These are phyloP conservation scores for Anarrhichthys ocellatus DNA, from an alignment of 2,113 vertebrate genomes.

Conservation along the genomic window DNA sequence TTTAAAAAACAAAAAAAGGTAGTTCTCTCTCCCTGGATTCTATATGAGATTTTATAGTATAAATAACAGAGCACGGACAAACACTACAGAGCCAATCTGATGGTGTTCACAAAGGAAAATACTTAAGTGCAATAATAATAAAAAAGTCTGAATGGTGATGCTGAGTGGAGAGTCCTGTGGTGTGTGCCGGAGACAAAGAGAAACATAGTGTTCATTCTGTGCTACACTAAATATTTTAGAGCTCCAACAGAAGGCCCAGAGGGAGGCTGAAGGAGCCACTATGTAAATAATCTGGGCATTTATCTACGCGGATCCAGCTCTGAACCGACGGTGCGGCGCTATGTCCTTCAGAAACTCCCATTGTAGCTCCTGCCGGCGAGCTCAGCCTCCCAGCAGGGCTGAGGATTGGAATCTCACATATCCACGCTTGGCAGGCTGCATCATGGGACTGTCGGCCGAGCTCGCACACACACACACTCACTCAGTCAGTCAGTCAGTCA, in stretches of 20 bases:
- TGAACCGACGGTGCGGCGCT: slow-evolving; percentile 17
- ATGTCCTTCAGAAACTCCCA: slow-evolving; percentile 34
- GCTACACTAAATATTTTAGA: slow-evolving; percentile 17
- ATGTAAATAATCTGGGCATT: slow-evolving; percentile 34
- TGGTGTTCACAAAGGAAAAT: background rate
- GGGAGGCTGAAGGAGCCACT: slow-evolving; percentile 13
- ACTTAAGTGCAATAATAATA: background rate
- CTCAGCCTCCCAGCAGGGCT: slow-evolving; percentile 10
- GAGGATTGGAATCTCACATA: slow-evolving; percentile 20
- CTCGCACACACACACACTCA: slow-evolving; percentile 14
- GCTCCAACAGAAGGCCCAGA: background rate
- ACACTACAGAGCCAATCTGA: background rate
- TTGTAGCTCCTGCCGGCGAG: background rate
- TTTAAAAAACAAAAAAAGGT: too few species aligned
- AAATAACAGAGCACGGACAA: background rate
- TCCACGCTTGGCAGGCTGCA: slow-evolving; percentile 41
- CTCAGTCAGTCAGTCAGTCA: background rate
- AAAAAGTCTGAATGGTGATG: background rate
- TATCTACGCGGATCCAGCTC: slow-evolving; percentile 19
- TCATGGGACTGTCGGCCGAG: slow-evolving; percentile 37
- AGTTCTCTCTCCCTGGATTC: background rate
- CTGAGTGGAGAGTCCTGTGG: background rate
- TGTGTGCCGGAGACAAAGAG: slow-evolving; percentile 12
- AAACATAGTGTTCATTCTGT: background rate
- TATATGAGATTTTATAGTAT: background rate